Base-by-base conservation (phyloP, 2,797 vertebrate species). In the Discoglossus pictus region DNA sequence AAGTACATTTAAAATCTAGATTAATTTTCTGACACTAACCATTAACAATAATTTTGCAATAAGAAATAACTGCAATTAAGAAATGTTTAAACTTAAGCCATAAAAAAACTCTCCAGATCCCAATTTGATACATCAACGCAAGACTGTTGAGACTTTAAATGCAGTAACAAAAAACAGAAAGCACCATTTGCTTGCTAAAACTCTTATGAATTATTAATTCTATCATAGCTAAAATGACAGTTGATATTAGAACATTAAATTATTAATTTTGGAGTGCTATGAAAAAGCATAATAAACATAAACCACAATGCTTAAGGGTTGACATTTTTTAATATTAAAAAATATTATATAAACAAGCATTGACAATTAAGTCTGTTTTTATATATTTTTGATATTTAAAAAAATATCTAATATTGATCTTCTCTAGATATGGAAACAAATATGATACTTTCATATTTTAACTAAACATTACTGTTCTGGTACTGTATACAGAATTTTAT, bases 161-260 rank as follows among this genome's bases (percentile, higher is more conserved):
- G 64, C 59, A 74, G 63, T 56, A 72, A 83, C 73, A 79, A 83
- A 82, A 72, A 82, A 86, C 77, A 72, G 81, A 83, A 84, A 78
- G 79, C 89, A 77, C 48, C 80, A 84, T 90, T 93, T 89, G 88
- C 91, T 92, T 90, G 84, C 88, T 90, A 91, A 85, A 44, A 58
- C 79, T 83, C 83, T 78, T 79, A 93, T 94, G 87, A 94, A 96
- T 94, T 92, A 96, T 94, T 94, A 89, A 94, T 91, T 87, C 82
- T 87, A 86, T 93, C 88, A 88, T 86, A 89, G 88, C 87, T 87
- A 91, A 93, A 88, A 91, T 94, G 93, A 88, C 88, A 89, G 86
- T 84, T 93, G 89, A 94, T 96, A 91, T 93, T 92, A 94, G 89
- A 88, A 82, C 83, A 87, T 83, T 94, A 79, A 95, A 96, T 94